These are phyloP conservation scores for Hycleus phaleratus DNA, from an alignment of 1,140 invertebrate genomes.

Conservation along the genomic window DNA sequence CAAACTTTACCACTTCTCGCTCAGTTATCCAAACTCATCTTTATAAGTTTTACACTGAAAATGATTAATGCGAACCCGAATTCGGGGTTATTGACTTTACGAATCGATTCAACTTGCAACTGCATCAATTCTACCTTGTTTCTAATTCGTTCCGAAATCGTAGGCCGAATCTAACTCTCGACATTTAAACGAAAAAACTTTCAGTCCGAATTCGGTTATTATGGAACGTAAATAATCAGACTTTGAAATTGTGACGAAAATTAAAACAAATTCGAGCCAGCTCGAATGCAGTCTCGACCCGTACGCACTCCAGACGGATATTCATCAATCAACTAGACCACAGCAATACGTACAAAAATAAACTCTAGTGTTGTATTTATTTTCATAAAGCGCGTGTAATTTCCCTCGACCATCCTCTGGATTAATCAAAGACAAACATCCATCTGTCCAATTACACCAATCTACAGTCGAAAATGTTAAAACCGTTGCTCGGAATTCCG, in stretches of 20 bases:
- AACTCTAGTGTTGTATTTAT: not conserved
- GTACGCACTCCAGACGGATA: constrained; percentile 6
- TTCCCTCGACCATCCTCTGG: not conserved
- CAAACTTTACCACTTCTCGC: no score
- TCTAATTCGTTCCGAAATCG: no score
- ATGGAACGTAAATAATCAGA: constrained; percentile 24
- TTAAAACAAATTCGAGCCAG: no score
- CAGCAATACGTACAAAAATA: constrained; percentile 13
- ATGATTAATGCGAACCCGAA: constrained; percentile 13
- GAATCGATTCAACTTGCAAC: constrained; percentile 17
- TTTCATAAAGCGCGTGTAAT: not conserved
- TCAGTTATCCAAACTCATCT: no score
- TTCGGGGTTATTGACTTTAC: constrained; percentile 17
- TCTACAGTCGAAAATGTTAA: constrained; percentile 18
- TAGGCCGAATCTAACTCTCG: no score
- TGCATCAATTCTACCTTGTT: constrained; percentile 1
- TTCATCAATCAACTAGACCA: constrained; percentile 7
- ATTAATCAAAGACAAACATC: constrained; percentile 6
- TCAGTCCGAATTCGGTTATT: not conserved
- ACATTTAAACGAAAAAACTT: no score
- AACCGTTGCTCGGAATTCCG: constrained; percentile 25
- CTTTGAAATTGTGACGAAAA: no score
- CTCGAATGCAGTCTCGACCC: not conserved
- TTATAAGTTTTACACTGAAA: no score
- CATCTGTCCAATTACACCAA: constrained; percentile 6